Base-by-base conservation (phyloP, 2,888 invertebrate genomes). In the Lycophotia porphyrea region DNA sequence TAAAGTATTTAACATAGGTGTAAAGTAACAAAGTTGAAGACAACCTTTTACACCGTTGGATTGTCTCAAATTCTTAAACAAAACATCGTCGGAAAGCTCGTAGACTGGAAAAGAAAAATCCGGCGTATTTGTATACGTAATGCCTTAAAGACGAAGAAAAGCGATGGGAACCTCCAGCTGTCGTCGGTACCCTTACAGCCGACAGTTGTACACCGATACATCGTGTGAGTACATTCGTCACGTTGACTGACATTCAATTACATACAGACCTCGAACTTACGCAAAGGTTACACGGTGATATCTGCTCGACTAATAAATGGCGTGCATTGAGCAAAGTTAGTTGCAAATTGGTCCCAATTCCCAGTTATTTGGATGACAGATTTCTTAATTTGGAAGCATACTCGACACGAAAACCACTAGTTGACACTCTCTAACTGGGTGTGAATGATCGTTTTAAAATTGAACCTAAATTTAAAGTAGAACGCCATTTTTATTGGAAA, bases 161-260 rank as follows among this genome's bases (percentile, higher is more conserved):
- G 60, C 69, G 66, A 67, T 75, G 87, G 63, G 84, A 85, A 80
- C 15, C 24, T 11, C 34, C 84, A 88, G 68, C 80, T 88, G 88
- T 60, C 39, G 34, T 36, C n/a, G 39, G 55, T 65, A 67, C n/a
- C n/a, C 36, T 24, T 42, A 36, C 39, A 15, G 36, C 27, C 39
- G 31, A 31, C 36, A 13, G 76, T 55, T 27, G 27, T n/a, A 68
- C 65, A 73, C 84, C 42, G 78, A 86, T 67, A 86, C 65, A 74
- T 79, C 65, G 84, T 61, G 52, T 74, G 70, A 63, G 61, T 67
- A 64, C 66, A 82, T 87, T 87, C 71, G 82, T 87, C 80, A 79
- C 76, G 71, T 65, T 74, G 73, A 77, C 76, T 80, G 76, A 84
- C 80, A 76, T 76, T 77, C 80, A 78, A 86, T 87, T 83, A 60